Conservation (phyloP, 2,888 invertebrate species). For the Epistrophe grossulariae region DNA sequence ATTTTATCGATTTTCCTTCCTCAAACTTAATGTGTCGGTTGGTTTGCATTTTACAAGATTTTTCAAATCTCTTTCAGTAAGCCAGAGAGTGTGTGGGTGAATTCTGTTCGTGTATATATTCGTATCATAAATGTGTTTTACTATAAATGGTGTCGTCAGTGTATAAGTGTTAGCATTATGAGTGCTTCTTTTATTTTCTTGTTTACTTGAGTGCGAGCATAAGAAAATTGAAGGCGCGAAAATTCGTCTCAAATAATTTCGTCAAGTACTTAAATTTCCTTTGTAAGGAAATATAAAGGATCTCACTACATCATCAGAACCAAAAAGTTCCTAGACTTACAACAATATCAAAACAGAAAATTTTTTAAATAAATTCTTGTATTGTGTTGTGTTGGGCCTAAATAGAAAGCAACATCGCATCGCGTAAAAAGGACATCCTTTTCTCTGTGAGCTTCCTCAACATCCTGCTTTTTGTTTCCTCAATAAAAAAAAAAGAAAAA, state of each 20-base stretch:
- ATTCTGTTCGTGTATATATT: slow-evolving; percentile 20
- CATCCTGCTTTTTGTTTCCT: slow-evolving; percentile 49
- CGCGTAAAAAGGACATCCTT: slow-evolving; percentile 16
- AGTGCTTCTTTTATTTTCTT: slow-evolving; percentile 44
- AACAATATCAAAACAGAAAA: background rate
- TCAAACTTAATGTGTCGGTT: slow-evolving; percentile 49
- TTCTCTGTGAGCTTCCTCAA: slow-evolving; percentile 26
- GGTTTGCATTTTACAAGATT: slow-evolving; percentile 43
- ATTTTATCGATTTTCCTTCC: slow-evolving; percentile 65
- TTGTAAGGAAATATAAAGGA: slow-evolving; percentile 22
- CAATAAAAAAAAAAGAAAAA: background rate
- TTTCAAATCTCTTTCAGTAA: slow-evolving; percentile 4
- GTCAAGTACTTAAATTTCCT: slow-evolving; percentile 33
- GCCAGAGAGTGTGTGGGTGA: background rate
- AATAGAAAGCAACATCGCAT: slow-evolving; percentile 24
- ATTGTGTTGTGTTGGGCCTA: background rate
- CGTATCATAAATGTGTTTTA: slow-evolving; percentile 31
- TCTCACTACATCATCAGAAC: background rate
- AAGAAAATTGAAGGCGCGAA: slow-evolving; percentile 56
- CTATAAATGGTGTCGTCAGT: slow-evolving; percentile 33
- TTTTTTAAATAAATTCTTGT: background rate
- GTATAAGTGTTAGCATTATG: slow-evolving; percentile 22
- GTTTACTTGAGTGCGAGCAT: slow-evolving; percentile 64
- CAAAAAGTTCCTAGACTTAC: slow-evolving; percentile 17
- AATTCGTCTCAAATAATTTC: slow-evolving; percentile 30